Percentiles rank a stretch among this genome's conserved stretches.
These are phyloP conservation scores for Dendropsophus ebraccatus DNA, from an alignment of 2,113 vertebrate species.

Conservation along the genomic window DNA sequence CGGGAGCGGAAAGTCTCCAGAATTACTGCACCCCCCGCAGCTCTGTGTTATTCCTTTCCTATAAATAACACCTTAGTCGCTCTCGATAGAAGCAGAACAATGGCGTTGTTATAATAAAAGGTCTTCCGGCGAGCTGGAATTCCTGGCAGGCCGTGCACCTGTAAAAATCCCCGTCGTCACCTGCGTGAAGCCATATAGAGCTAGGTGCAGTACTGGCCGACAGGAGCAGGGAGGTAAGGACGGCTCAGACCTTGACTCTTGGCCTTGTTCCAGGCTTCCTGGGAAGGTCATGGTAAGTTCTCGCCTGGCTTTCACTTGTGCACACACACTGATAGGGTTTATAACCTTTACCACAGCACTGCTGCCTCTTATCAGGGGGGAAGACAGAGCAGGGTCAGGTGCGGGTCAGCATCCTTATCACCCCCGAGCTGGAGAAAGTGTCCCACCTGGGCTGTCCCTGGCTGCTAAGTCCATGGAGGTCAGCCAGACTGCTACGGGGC, in stretches of 20 bases:
- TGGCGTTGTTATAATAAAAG: neutral
- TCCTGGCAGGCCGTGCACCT: conserved; percentile 4
- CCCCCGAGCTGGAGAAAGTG: conserved; percentile 67
- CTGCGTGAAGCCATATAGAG: neutral
- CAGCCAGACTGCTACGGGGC: conserved; percentile 74
- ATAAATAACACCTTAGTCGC: neutral
- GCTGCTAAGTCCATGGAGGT: conserved; percentile 72
- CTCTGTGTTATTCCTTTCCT: neutral
- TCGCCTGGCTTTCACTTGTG: conserved; percentile 40
- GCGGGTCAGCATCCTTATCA: conserved; percentile 68
- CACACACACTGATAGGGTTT: conserved; percentile 58
- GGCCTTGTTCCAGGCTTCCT: conserved; percentile 62
- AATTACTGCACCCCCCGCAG: too few species aligned
- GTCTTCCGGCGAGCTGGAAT: too few species aligned
- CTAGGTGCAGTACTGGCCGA: conserved; percentile 36
- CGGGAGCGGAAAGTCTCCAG: too few species aligned
- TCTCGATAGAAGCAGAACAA: neutral
- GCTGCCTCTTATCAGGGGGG: conserved; percentile 61
- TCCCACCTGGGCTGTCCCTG: conserved; percentile 75
- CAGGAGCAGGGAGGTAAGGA: conserved; percentile 61
- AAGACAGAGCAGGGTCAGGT: conserved; percentile 65
- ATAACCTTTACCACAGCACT: conserved; percentile 49
- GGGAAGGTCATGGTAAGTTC: conserved; percentile 61
- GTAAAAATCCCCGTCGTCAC: neutral
- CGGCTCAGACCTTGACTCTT: conserved; percentile 52